Base-by-base conservation (phyloP, 2,113 vertebrate genomes). In the Caranx ignobilis region DNA sequence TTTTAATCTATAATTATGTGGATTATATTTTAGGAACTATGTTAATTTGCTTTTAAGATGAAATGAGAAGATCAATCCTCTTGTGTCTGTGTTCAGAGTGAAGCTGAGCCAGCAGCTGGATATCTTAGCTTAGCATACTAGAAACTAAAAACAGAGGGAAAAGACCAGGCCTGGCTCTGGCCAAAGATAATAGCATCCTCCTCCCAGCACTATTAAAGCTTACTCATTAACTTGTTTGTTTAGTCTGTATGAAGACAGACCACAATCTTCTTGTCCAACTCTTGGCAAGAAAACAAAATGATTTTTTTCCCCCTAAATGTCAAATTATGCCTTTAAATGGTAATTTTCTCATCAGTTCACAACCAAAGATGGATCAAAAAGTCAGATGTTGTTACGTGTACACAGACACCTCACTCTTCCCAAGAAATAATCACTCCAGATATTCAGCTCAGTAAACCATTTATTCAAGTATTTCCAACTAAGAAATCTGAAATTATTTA, bases 391-490 rank as follows among this genome's bases (percentile, higher is more conserved):
- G 1, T 21, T 26, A 16, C n/a, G 66, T 26, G 21, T 52, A 5
- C 15, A 48, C 34, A 55, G 26, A 47, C 18, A 15, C 37, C 26
- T 4, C 52, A 43, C 19, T 21, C 16, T 55, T 52, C 10, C 7
- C 18, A 60, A 18, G 16, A 60, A 77, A 1, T 54, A 56, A 69
- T 2, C 55, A 82, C 59, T 54, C 55, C 11, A 52, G 4, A 39
- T 50, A 16, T 47, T 80, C 47, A 73, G 60, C 78, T 89, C 82
- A 84, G 63, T 88, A 88, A 91, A 89, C 54, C 80, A 93, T 94
- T 94, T 95, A 94, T 95, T 95, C 92, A 94, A 94, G 93, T 94
- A 94, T 92, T 90, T 91, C 83, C 85, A 89, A 92, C 89, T 91
- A 92, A 85, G 82, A 92, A 88, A 84, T 88, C 77, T 86, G 75